phyloP scores from a whole-genome alignment of 2,888 invertebrate species.

The Lasioglossum calceatum region DNA sequence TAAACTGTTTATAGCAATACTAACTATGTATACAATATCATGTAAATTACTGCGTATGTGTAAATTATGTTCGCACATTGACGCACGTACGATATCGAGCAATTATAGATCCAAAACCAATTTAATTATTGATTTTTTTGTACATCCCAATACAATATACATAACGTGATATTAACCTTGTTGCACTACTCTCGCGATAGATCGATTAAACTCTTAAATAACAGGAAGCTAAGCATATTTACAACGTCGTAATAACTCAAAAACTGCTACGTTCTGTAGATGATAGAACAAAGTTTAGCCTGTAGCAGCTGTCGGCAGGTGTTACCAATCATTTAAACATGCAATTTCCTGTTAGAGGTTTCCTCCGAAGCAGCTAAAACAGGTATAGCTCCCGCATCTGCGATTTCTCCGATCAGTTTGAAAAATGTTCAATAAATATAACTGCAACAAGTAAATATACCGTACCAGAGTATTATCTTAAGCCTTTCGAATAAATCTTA shows the following conservation, averaged over 20 bases:
- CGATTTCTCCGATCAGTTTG: not conserved
- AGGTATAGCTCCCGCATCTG: not conserved
- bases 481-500: not conserved
- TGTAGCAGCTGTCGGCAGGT: constrained; percentile 78
- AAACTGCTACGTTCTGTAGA: constrained; percentile 16
- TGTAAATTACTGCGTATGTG: no score
- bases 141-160: not conserved
- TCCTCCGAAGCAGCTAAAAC: constrained; percentile 30
- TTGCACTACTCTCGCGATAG: not conserved
- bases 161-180: not conserved
- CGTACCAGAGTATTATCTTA: not conserved
- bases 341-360: constrained; percentile 44
- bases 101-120: not conserved
- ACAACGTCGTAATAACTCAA: not conserved
- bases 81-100: not conserved
- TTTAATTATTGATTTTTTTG: not conserved
- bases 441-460: not conserved
- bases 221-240: not conserved
- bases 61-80: not conserved
- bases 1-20: no score
- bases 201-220: not conserved
- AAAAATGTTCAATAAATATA: not conserved
- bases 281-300: constrained; percentile 49
- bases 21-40: no score
- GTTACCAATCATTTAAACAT: constrained; percentile 68